These are phyloP conservation scores for Pantala flavescens DNA, from an alignment of 1,140 invertebrate genomes.

Conservation along the genomic window DNA sequence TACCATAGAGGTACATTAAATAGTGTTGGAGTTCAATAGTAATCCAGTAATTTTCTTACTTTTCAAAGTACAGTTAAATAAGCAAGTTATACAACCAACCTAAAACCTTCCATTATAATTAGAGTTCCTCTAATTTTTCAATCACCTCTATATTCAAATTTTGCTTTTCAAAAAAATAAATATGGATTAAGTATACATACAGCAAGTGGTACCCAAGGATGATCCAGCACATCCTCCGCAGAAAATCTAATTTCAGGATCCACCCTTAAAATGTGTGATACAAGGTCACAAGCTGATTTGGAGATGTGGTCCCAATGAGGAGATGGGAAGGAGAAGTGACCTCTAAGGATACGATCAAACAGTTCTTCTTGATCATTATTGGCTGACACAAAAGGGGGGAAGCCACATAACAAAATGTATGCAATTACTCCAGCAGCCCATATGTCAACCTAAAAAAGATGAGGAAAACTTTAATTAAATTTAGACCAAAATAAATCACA, in stretches of 20 bases:
- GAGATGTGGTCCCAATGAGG: conserved; percentile 91
- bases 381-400: conserved; percentile 87
- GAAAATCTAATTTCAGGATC: conserved; percentile 80
- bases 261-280: conserved; percentile 82
- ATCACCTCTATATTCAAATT: neutral
- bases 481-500: too few relatives aligned
- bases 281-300: conserved; percentile 72
- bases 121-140: too few relatives aligned
- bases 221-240: conserved; percentile 86
- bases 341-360: conserved; percentile 88
- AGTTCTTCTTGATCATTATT: conserved; percentile 90
- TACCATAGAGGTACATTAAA: too few relatives aligned
- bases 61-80: too few relatives aligned
- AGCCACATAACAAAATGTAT: conserved; percentile 94
- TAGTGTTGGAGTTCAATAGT: too few relatives aligned
- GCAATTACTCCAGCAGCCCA: conserved; percentile 97
- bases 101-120: too few relatives aligned
- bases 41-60: too few relatives aligned
- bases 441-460: conserved; percentile 73
- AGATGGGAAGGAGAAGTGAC: conserved; percentile 85
- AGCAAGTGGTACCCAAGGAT: conserved; percentile 69
- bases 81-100: too few relatives aligned
- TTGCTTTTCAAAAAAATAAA: neutral
- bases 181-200: conserved; percentile 34
- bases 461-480: too few relatives aligned